A percentile compares a stretch with the other conserved stretches of the same genome.
Conservation (phyloP, 2,888 invertebrate genomes). For the Tetranychus piercei region DNA sequence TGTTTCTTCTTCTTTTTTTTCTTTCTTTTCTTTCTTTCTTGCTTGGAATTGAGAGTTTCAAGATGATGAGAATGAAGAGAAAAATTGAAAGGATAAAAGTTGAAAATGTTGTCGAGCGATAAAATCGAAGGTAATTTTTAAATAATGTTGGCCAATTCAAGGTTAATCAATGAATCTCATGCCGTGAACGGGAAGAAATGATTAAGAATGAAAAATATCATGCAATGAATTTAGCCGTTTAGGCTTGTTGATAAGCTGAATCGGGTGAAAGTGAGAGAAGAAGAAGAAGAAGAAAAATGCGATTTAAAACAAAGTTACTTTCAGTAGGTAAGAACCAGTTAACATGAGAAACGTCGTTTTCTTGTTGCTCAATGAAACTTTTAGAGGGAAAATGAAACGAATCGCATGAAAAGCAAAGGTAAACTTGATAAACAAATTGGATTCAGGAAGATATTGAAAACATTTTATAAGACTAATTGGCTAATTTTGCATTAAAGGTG, state of each 20-base stretch:
- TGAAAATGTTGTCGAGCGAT: neutral
- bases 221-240: neutral
- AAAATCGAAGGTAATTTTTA: neutral
- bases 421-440: too few relatives aligned
- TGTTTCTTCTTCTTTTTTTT: too few relatives aligned
- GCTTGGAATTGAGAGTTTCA: neutral
- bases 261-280: neutral
- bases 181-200: neutral
- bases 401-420: too few relatives aligned
- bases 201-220: neutral
- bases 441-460: too few relatives aligned
- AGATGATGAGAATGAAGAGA: neutral
- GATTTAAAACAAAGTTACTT: neutral
- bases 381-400: too few relatives aligned
- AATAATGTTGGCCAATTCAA: neutral
- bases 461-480: too few relatives aligned
- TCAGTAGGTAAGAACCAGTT: too few relatives aligned
- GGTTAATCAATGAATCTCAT: conserved; percentile 1
- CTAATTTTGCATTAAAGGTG: too few relatives aligned
- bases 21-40: too few relatives aligned
- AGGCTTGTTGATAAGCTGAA: neutral
- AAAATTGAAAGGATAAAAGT: neutral
- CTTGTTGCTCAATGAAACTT: too few relatives aligned
- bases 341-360: too few relatives aligned
- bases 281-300: neutral